A percentile compares a stretch with the other conserved stretches of the same genome.
Evolutionary conservation across 2,888 invertebrate species (phyloP).

Genomic region (Cephus pygmeus): DNA sequence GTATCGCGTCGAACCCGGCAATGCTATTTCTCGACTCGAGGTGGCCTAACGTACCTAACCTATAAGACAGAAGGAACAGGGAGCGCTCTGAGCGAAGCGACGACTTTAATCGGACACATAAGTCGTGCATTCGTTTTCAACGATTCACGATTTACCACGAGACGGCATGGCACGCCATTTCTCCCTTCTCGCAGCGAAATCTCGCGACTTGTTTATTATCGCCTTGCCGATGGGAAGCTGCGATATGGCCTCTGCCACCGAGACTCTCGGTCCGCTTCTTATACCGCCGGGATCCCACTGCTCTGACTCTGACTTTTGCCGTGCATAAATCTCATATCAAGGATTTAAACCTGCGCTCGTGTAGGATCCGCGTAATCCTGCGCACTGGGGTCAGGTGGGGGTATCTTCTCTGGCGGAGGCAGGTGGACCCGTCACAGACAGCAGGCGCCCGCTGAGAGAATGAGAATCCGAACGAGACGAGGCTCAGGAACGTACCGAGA

Average conservation of each 20-base stretch:
- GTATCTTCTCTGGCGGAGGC: background rate
- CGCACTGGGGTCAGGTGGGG: background rate
- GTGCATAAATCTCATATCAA: background rate
- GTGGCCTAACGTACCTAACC: too few species aligned
- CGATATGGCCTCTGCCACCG: constrained; percentile 1
- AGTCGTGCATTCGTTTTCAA: too few species aligned
- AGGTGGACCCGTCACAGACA: constrained; percentile 2
- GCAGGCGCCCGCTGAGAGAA: constrained; percentile 1
- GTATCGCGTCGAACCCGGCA: too few species aligned
- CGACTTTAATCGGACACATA: too few species aligned
- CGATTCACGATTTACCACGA: too few species aligned
- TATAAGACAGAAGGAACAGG: too few species aligned
- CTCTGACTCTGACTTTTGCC: background rate
- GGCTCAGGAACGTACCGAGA: too few species aligned
- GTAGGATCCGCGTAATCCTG: background rate
- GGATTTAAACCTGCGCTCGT: background rate
- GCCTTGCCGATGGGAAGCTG: background rate
- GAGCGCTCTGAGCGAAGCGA: too few species aligned
- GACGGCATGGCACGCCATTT: background rate
- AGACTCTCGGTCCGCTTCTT: background rate
- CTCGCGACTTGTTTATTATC: constrained; percentile 6
- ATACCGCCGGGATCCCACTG: too few species aligned
- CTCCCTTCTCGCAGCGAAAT: constrained; percentile 1
- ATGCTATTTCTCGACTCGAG: too few species aligned
- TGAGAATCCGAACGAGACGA: background rate